A percentile compares a stretch with the other conserved stretches of the same genome.
Conservation (phyloP, 2,797 vertebrate genomes). For the Martes flavigula region DNA sequence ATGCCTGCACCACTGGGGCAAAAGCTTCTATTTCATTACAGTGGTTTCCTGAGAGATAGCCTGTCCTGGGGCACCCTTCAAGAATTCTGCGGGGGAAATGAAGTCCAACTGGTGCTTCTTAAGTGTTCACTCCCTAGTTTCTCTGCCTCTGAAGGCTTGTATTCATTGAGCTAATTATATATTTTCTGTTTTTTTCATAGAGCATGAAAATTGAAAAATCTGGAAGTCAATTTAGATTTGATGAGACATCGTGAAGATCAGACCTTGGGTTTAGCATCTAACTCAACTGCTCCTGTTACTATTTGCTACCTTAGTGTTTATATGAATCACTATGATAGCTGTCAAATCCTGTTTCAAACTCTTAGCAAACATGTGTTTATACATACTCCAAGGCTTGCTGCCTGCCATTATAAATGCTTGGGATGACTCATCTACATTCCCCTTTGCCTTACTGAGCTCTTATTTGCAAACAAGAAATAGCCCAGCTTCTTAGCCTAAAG, state of each 20-base stretch:
- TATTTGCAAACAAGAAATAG: not conserved
- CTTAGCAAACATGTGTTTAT: not conserved
- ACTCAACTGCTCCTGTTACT: not conserved
- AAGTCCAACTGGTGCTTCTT: not conserved
- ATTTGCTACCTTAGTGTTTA: not conserved
- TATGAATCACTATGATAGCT: not conserved
- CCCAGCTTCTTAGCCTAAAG: not conserved
- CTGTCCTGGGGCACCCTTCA: not conserved
- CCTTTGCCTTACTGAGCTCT: not conserved
- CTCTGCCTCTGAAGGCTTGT: not conserved
- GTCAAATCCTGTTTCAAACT: not conserved
- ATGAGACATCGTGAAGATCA: not conserved
- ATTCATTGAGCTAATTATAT: not conserved
- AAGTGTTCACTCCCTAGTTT: not conserved
- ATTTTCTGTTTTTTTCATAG: conserved; percentile 15
- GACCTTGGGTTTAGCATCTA: not conserved
- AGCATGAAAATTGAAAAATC: not conserved
- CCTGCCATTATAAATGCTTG: not conserved
- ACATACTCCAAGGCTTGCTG: not conserved
- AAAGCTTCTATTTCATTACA: not conserved
- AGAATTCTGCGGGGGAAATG: not conserved
- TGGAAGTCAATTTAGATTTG: not conserved
- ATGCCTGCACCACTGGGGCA: not conserved
- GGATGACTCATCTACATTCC: not conserved
- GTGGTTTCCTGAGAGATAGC: not conserved